Conservation (phyloP, 2,797 vertebrate species). For the Pitangus sulphuratus region DNA sequence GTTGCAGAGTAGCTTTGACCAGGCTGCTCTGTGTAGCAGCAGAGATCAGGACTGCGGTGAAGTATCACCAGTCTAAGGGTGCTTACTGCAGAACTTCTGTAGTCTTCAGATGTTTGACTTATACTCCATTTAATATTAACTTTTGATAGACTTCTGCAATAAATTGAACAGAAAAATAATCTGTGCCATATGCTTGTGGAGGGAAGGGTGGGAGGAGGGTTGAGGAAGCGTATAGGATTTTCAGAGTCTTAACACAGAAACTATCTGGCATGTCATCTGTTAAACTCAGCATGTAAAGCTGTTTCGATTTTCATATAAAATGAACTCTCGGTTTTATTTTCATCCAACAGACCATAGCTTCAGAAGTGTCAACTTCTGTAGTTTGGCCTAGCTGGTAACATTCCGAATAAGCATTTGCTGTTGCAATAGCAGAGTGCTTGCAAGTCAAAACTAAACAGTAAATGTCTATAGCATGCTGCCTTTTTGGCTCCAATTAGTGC, state of each 20-base stretch:
- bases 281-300: conserved; percentile 2
- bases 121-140: background rate
- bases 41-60: background rate
- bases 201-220: background rate
- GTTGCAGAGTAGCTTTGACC: background rate
- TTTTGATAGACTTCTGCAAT: background rate
- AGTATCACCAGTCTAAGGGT: background rate
- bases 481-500: background rate
- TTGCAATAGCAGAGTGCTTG: background rate
- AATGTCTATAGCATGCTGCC: background rate
- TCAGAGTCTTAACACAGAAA: background rate
- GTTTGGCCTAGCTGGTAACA: background rate
- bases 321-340: background rate
- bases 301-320: background rate
- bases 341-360: background rate
- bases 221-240: background rate
- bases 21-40: background rate
- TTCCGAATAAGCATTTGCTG: background rate
- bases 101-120: background rate
- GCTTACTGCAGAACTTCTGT: background rate
- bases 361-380: background rate
- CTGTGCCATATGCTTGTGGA: background rate
- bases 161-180: background rate
- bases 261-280: background rate
- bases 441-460: conserved; percentile 25